These are phyloP conservation scores for Sciurus niger DNA, from an alignment of 2,113 vertebrate species.

Conservation along the genomic window DNA sequence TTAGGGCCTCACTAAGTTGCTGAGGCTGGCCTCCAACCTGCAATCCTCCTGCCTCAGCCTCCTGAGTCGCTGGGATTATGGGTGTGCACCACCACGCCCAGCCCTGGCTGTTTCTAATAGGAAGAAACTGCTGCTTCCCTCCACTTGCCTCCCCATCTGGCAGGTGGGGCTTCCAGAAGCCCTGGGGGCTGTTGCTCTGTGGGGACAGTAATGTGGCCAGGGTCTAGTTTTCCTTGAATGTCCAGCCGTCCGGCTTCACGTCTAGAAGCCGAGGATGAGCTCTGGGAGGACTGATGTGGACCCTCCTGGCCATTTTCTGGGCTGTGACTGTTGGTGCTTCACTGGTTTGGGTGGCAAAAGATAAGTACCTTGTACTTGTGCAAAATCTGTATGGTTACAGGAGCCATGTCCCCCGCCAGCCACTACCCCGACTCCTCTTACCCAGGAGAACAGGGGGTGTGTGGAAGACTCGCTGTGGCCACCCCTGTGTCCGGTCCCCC, in stretches of 20 bases:
- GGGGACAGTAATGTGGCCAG: too few relatives aligned
- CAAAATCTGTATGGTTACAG: not conserved
- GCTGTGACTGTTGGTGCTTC: not conserved
- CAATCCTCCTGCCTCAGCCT: too few relatives aligned
- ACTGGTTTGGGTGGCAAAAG: not conserved
- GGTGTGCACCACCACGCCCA: too few relatives aligned
- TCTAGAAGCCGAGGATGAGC: not conserved
- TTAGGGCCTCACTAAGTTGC: too few relatives aligned
- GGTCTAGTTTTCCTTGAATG: not conserved
- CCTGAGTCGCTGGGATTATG: too few relatives aligned
- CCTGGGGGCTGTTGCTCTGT: not conserved
- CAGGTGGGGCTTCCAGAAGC: not conserved
- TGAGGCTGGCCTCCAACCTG: too few relatives aligned
- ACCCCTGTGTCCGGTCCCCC: not conserved
- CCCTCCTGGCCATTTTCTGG: not conserved
- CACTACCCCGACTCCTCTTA: not conserved
- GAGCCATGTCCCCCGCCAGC: rapidly evolving
- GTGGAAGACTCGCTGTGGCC: not conserved
- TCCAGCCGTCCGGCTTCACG: not conserved
- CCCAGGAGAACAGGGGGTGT: not conserved
- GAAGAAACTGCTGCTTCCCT: not conserved
- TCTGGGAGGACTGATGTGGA: not conserved
- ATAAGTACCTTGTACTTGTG: not conserved
- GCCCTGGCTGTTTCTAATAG: too few relatives aligned
- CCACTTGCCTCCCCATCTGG: not conserved